Evolutionary conservation across 2,888 invertebrate species (phyloP).

Genomic region (Dolichomitus sp.): DNA sequence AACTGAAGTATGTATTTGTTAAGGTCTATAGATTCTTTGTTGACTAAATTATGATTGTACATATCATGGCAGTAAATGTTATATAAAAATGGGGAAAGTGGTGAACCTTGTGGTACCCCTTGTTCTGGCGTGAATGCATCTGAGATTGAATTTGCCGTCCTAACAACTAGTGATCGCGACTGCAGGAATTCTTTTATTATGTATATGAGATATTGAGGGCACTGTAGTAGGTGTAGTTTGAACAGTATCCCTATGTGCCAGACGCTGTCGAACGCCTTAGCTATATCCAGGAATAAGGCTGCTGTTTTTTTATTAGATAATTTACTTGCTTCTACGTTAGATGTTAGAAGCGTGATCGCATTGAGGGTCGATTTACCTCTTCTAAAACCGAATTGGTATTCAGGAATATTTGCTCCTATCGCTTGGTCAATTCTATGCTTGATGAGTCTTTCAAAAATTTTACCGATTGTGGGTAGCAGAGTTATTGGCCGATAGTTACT

Average conservation of each 20-base stretch:
- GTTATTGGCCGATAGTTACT: background rate
- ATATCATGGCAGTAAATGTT: constrained; percentile 44
- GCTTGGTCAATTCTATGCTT: constrained; percentile 2
- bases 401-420: background rate
- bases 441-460: constrained; percentile 30
- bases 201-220: background rate
- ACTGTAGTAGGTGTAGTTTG: constrained; percentile 58
- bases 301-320: constrained; percentile 50
- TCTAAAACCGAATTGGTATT: background rate
- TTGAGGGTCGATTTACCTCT: constrained; percentile 35
- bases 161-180: background rate
- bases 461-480: constrained; percentile 18
- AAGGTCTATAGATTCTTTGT: background rate
- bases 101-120: constrained; percentile 48
- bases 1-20: background rate
- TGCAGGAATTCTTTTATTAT: background rate
- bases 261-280: constrained; percentile 67
- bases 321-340: constrained; percentile 40
- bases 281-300: constrained; percentile 55
- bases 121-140: constrained; percentile 24
- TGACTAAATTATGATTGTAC: constrained; percentile 5
- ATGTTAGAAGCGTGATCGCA: constrained; percentile 25
- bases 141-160: constrained; percentile 1
- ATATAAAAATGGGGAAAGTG: constrained; percentile 42
- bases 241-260: constrained; percentile 67